These are phyloP conservation scores for Anarsia innoxiella DNA, from an alignment of 2,888 invertebrate genomes.

Conservation along the genomic window DNA sequence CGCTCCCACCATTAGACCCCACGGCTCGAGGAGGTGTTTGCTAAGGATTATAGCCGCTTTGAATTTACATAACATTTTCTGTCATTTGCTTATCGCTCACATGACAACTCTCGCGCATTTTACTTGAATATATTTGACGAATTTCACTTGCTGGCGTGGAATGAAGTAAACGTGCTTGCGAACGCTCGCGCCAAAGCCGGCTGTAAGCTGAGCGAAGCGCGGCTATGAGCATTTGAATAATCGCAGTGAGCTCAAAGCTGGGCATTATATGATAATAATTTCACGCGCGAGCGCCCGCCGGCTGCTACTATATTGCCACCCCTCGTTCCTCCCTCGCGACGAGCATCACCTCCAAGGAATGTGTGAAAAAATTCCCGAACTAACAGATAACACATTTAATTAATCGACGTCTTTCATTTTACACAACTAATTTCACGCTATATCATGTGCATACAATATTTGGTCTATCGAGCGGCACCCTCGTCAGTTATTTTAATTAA, in stretches of 20 bases:
- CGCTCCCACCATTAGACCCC: slow-evolving; percentile 50
- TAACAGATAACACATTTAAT: slow-evolving; percentile 29
- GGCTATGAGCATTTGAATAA: slow-evolving; percentile 68
- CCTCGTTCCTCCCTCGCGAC: slow-evolving; percentile 32
- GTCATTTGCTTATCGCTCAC: slow-evolving; percentile 72
- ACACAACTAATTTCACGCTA: slow-evolving; percentile 36
- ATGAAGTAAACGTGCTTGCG: not conserved
- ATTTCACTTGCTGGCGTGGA: slow-evolving; percentile 39
- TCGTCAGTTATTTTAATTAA: slow-evolving; percentile 53
- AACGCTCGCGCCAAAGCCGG: slow-evolving; percentile 3
- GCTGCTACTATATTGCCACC: slow-evolving; percentile 32
- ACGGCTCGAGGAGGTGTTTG: slow-evolving; percentile 51
- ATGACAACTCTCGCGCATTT: slow-evolving; percentile 67
- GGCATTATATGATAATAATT: slow-evolving; percentile 74
- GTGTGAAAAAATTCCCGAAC: slow-evolving; percentile 57
- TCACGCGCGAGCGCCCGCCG: slow-evolving; percentile 60
- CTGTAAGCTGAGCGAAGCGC: slow-evolving; percentile 21
- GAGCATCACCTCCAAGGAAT: slow-evolving; percentile 47
- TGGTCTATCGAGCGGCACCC: slow-evolving; percentile 28
- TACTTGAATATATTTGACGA: slow-evolving; percentile 68
- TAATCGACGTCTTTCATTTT: slow-evolving; percentile 21
- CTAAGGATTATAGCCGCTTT: slow-evolving; percentile 59
- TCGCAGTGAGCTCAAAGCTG: slow-evolving; percentile 55
- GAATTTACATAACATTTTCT: slow-evolving; percentile 72
- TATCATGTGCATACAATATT: slow-evolving; percentile 35